phyloP scores from a whole-genome alignment of 1,140 invertebrate species.

The Drosophila athabasca region DNA sequence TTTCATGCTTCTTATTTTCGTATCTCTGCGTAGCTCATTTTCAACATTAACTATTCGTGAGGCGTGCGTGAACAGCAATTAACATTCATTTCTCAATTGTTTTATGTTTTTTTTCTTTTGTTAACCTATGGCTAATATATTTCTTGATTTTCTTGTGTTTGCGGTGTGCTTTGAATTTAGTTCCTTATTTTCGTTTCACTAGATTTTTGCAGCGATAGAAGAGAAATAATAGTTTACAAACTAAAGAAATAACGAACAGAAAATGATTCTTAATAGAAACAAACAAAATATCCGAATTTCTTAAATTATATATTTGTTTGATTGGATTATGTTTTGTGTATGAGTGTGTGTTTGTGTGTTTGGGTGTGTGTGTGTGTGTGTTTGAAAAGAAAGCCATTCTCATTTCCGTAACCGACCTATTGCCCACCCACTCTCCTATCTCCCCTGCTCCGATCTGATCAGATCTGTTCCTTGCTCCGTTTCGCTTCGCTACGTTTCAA shows the following conservation, averaged over 20 bases:
- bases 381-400: slow-evolving; percentile 67
- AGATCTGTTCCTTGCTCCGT: slow-evolving; percentile 47
- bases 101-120: background rate
- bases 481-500: slow-evolving; percentile 64
- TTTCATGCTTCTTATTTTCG: slow-evolving; percentile 39
- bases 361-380: slow-evolving; percentile 22
- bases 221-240: slow-evolving; percentile 34
- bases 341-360: slow-evolving; percentile 17
- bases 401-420: slow-evolving; percentile 46
- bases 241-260: slow-evolving; percentile 38
- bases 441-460: slow-evolving; percentile 34
- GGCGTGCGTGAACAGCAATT: slow-evolving; percentile 74
- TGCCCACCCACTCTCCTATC: slow-evolving; percentile 43
- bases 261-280: slow-evolving; percentile 26
- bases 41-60: slow-evolving; percentile 52
- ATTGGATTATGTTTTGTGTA: slow-evolving; percentile 37
- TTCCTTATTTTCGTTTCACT: slow-evolving; percentile 43
- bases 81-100: slow-evolving; percentile 51
- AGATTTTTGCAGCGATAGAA: slow-evolving; percentile 25
- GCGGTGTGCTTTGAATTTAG: slow-evolving; percentile 35
- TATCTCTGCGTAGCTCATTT: slow-evolving; percentile 30
- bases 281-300: slow-evolving; percentile 48
- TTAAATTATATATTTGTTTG: slow-evolving; percentile 27
- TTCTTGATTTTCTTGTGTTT: slow-evolving; percentile 47
- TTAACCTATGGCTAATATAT: slow-evolving; percentile 59